These are phyloP conservation scores for Hololepta plana DNA, from an alignment of 2,888 invertebrate species.

Conservation along the genomic window DNA sequence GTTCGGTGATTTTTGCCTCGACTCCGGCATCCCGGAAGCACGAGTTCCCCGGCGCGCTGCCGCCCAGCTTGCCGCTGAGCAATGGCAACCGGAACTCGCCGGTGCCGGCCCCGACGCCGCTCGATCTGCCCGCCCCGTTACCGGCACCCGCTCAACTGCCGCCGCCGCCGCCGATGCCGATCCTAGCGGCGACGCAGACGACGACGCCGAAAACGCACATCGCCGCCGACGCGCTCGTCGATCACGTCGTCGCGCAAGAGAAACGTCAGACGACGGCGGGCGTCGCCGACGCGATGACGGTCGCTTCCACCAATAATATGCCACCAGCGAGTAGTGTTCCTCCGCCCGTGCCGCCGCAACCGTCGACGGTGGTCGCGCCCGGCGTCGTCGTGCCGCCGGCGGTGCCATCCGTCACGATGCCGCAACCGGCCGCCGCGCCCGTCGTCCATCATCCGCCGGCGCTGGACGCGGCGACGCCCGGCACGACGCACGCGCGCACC, in stretches of 20 bases:
- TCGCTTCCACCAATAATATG: constrained; percentile 15
- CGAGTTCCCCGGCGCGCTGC: constrained; percentile 37
- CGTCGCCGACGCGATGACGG: constrained; percentile 13
- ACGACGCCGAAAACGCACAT: constrained; percentile 19
- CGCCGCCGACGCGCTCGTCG: constrained; percentile 5
- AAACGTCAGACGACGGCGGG: constrained; percentile 15
- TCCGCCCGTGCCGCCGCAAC: constrained; percentile 22
- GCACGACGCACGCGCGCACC: constrained; percentile 24
- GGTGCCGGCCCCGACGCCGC: constrained; percentile 43
- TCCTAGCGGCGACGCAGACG: constrained; percentile 18
- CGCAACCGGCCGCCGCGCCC: constrained; percentile 35
- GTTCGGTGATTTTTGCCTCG: constrained; percentile 34
- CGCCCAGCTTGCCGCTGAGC: constrained; percentile 37
- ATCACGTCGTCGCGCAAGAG: constrained; percentile 11
- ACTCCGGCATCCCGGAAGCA: constrained; percentile 50
- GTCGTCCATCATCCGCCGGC: constrained; percentile 24
- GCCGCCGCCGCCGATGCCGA: constrained; percentile 20
- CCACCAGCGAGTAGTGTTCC: constrained; percentile 12
- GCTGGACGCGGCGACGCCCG: constrained; percentile 20
- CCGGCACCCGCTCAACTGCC: constrained; percentile 52
- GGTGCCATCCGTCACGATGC: constrained; percentile 32
- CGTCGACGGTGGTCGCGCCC: constrained; percentile 35
- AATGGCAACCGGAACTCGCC: constrained; percentile 42
- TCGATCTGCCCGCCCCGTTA: constrained; percentile 33
- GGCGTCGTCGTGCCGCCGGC: constrained; percentile 23